These are phyloP conservation scores for Umimayanthus chanpuru DNA, from an alignment of 92 coral and sea anemone genomes.

Conservation along the genomic window DNA sequence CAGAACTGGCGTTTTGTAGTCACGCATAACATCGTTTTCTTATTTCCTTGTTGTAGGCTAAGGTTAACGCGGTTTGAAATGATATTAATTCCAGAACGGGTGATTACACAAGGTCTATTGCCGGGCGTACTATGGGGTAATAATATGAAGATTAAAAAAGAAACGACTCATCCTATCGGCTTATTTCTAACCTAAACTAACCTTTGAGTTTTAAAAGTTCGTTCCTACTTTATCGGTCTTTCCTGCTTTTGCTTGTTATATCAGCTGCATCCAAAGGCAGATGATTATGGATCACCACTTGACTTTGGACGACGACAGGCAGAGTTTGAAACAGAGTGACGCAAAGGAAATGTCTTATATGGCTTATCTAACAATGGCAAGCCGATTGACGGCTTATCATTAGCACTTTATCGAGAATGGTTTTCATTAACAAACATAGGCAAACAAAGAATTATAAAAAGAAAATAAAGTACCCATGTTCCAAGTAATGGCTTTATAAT, in stretches of 20 bases:
- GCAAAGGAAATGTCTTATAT: neutral
- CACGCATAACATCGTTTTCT: no score
- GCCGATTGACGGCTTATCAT: neutral
- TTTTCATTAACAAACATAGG: neutral
- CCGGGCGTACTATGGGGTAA: no score
- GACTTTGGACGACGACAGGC: neutral
- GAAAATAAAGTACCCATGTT: neutral
- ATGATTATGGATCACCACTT: neutral
- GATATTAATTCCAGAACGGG: neutral
- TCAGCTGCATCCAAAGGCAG: neutral
- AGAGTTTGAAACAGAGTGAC: neutral
- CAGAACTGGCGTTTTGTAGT: no score
- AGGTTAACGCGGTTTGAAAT: no score
- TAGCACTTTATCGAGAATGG: neutral
- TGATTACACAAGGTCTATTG: neutral
- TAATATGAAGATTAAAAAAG: neutral
- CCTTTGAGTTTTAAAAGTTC: neutral
- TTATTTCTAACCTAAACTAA: neutral
- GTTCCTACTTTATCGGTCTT: neutral
- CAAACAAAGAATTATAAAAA: neutral
- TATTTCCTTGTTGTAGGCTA: neutral
- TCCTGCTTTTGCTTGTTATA: neutral
- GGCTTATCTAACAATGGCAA: neutral
- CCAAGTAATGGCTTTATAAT: neutral
- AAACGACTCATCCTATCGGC: neutral